Conservation (phyloP, 1,140 invertebrate species). For the Heterodera carotae region DNA sequence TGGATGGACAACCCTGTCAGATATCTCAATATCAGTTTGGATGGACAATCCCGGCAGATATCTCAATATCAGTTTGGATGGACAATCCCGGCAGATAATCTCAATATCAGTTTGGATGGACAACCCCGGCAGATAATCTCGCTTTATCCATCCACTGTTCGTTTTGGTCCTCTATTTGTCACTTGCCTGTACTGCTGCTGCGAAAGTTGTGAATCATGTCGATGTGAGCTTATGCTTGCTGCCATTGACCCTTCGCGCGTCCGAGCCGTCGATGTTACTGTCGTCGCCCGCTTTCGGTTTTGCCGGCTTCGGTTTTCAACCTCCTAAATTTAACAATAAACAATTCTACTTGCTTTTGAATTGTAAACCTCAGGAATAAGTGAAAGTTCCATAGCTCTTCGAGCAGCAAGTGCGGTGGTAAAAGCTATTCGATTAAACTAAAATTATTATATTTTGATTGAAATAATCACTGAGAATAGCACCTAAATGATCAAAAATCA, state of each 20-base stretch:
- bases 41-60: too few species aligned
- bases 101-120: too few species aligned
- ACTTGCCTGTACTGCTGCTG: constrained; percentile 6
- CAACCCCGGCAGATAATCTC: too few species aligned
- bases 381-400: constrained; percentile 56
- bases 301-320: constrained; percentile 25
- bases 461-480: too few species aligned
- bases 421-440: constrained; percentile 58
- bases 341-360: neutral
- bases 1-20: too few species aligned
- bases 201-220: neutral
- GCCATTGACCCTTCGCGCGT: constrained; percentile 37
- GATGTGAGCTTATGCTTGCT: neutral
- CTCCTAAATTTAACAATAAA: constrained; percentile 6
- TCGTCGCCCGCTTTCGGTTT: neutral
- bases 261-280: neutral
- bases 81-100: too few species aligned
- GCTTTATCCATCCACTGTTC: neutral
- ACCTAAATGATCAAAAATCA: too few species aligned
- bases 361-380: constrained; percentile 56
- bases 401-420: constrained; percentile 59
- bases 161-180: neutral
- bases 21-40: too few species aligned
- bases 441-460: too few species aligned
- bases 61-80: too few species aligned